Conservation (phyloP, 2,113 vertebrate genomes). For the Larimichthys polyactis region DNA sequence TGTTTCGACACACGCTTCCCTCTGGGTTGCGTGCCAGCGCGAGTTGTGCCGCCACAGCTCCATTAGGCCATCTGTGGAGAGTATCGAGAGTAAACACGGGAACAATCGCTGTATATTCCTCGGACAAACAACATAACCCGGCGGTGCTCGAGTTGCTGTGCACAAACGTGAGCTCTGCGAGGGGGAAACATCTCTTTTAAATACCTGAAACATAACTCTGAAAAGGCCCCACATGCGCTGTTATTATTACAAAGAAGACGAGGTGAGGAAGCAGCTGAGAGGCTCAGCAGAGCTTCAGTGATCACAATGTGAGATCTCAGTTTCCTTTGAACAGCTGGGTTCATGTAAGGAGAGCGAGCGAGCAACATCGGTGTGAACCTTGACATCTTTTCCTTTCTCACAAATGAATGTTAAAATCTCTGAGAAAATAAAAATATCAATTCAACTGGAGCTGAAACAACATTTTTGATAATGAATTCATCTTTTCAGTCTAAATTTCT, state of each 20-base stretch:
- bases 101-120: conserved; percentile 60
- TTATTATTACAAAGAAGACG: conserved; percentile 4
- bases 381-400: background rate
- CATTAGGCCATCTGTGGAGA: conserved; percentile 62
- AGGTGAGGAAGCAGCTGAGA: background rate
- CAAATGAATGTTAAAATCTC: background rate
- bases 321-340: background rate
- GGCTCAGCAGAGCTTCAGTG: background rate
- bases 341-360: background rate
- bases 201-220: conserved; percentile 38
- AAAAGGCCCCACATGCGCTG: conserved; percentile 11
- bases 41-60: conserved; percentile 27
- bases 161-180: conserved; percentile 11
- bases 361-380: background rate
- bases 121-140: conserved; percentile 60
- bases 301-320: background rate
- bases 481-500: too few relatives aligned
- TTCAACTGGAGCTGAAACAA: too few relatives aligned
- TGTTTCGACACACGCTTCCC: conserved; percentile 32
- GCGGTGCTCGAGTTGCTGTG: conserved; percentile 31
- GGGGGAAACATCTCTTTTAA: conserved; percentile 12
- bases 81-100: conserved; percentile 62
- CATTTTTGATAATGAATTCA: too few relatives aligned
- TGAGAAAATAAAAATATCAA: background rate
- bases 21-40: conserved; percentile 47